Base-by-base conservation (phyloP, 2,797 vertebrate species). In the Fratercula arctica region DNA sequence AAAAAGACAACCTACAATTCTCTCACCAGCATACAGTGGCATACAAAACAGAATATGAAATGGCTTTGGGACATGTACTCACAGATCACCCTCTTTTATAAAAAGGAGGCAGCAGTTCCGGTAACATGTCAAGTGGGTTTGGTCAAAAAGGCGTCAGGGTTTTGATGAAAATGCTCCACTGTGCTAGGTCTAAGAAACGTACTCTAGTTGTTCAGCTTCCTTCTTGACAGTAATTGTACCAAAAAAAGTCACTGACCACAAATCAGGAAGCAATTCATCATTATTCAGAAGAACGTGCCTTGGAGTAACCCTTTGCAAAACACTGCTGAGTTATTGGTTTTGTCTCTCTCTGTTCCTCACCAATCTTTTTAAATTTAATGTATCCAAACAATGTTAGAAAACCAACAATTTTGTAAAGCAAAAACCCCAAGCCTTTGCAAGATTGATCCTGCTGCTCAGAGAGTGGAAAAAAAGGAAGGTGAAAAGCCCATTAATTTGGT, bases 251-350 rank as follows among this genome's bases (percentile, higher is more conserved):
- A 97, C 88, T 96, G 97, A 96, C 96, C 95, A 97, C 81, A 93
- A 97, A 97, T 97, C 97, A 97, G 98, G 97, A 98, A 98, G 96
- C 93, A 97, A 97, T 97, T 97, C 91, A 96, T 98, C 97, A 97
- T 85, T 96, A 97, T 98, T 98, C 94, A 98, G 95, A 97, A 97
- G 96, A 97, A 96, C 94, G 95, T 93, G 95, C 95, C 94, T 93
- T 73, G 64, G 69, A 97, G 89, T 87, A 96, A 95, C 95, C 93
- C 94, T 96, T 97, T 95, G 86, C 50, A 96, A 95, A 91, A 94
- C 89, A 95, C 85, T 93, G 94, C 86, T 96, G 96, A 97, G 95
- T 95, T 96, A 93, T 8, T 95, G 89, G 72, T 91, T 95, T 96
- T 96, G 78, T 87, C 35, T 78, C 68, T 87, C 90, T 82, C 91